phyloP scores from a whole-genome alignment of 2,797 vertebrate genomes.

The Ceryle rudis region DNA sequence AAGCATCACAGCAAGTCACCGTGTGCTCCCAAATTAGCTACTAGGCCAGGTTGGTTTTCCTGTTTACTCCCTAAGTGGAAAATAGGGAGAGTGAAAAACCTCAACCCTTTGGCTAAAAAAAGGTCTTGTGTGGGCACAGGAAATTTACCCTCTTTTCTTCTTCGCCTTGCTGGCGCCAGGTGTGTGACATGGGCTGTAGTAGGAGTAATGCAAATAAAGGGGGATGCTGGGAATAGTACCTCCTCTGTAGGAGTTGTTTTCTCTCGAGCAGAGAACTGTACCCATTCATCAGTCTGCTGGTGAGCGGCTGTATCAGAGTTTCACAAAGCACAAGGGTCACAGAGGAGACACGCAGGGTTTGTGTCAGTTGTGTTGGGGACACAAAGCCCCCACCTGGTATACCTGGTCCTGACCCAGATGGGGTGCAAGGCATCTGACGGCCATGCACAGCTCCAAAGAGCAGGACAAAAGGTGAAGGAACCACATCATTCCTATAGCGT shows the following conservation, averaged over 20 bases:
- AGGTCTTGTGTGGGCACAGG: not conserved
- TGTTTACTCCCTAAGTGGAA: slow-evolving; percentile 53
- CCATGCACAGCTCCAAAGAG: not conserved
- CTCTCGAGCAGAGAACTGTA: not conserved
- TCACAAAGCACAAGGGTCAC: not conserved
- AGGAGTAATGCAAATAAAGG: not conserved
- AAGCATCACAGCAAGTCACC: not conserved
- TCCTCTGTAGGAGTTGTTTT: not conserved
- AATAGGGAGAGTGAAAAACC: slow-evolving; percentile 35
- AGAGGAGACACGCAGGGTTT: not conserved
- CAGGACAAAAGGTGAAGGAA: not conserved
- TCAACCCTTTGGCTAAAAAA: slow-evolving; percentile 28
- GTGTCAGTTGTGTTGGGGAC: not conserved
- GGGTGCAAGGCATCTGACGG: not conserved
- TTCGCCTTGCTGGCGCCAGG: not conserved
- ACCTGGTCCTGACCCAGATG: not conserved
- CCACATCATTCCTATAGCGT: accelerated
- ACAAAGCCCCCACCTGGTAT: not conserved
- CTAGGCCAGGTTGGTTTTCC: slow-evolving; percentile 56
- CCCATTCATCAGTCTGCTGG: not conserved
- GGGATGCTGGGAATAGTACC: not conserved
- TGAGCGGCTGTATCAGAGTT: accelerated
- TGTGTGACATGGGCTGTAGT: not conserved
- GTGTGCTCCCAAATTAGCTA: slow-evolving; percentile 17
- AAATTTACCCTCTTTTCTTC: not conserved